A percentile compares a stretch with the other conserved stretches of the same genome.
Conservation (phyloP, 2,888 invertebrate species). For the Coelogynopora nodosa region DNA sequence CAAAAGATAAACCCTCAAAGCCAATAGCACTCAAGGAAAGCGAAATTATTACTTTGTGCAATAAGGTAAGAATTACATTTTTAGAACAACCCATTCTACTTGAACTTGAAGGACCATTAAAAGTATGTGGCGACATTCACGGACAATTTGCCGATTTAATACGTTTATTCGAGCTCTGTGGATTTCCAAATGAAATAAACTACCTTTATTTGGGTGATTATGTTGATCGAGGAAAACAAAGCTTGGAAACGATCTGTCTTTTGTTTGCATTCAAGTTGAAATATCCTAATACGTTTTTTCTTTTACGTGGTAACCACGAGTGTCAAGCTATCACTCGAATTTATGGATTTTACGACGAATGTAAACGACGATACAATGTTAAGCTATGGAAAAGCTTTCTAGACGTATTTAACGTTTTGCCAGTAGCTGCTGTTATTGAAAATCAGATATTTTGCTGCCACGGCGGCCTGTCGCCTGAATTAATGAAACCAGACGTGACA, state of each 20-base stretch:
- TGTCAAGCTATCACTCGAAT: conserved; percentile 62
- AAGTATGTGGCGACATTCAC: conserved; percentile 62
- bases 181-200: conserved; percentile 61
- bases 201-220: conserved; percentile 63
- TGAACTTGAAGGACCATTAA: conserved; percentile 59
- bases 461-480: conserved; percentile 63
- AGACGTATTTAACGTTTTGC: conserved; percentile 62
- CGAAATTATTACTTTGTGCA: conserved; percentile 36
- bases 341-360: conserved; percentile 64
- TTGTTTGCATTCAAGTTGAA: conserved; percentile 63
- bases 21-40: conserved; percentile 39
- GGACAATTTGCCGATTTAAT: conserved; percentile 62
- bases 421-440: conserved; percentile 62
- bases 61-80: conserved; percentile 38
- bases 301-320: conserved; percentile 63
- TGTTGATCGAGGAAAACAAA: conserved; percentile 62
- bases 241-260: conserved; percentile 62
- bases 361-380: conserved; percentile 57
- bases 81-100: conserved; percentile 59
- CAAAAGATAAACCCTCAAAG: conserved; percentile 18
- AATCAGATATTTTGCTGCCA: conserved; percentile 63
- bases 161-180: conserved; percentile 59
- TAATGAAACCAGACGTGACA: conserved; percentile 48
- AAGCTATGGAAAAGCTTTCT: conserved; percentile 63
- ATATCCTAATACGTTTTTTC: conserved; percentile 64